These are phyloP conservation scores for Gambelia wislizenii DNA, from an alignment of 2,797 vertebrate genomes.

Conservation along the genomic window DNA sequence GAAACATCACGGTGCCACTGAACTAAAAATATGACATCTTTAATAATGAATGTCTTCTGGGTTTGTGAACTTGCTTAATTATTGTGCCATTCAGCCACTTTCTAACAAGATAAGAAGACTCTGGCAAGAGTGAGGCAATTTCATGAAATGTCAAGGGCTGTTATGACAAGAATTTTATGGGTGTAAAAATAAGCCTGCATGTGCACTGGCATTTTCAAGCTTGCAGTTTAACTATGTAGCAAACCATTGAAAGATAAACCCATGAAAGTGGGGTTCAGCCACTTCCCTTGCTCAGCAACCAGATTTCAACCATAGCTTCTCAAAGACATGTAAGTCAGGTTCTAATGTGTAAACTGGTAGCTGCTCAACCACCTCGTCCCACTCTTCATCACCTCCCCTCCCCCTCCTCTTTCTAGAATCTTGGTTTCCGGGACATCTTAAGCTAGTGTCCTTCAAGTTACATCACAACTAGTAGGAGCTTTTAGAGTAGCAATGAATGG, in stretches of 20 bases:
- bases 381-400: too few species aligned
- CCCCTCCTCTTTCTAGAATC: too few species aligned
- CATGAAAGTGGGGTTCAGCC: too few species aligned
- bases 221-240: conserved; percentile 35
- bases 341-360: background rate
- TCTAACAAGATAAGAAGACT: conserved; percentile 54
- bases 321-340: background rate
- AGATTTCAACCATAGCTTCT: background rate
- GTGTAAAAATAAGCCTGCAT: conserved; percentile 13
- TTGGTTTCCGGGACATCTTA: background rate
- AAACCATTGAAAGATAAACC: conserved; percentile 15
- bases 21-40: conserved; percentile 18
- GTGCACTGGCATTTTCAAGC: background rate
- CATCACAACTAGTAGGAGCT: background rate
- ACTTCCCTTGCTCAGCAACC: background rate
- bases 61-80: conserved; percentile 39
- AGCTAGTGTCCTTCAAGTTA: too few species aligned
- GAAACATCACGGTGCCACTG: background rate
- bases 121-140: conserved; percentile 12
- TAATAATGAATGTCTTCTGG: conserved; percentile 35
- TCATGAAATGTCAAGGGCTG: conserved; percentile 50
- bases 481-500: background rate
- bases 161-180: conserved; percentile 29
- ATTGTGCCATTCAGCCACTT: conserved; percentile 52
- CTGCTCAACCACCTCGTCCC: too few species aligned